phyloP scores from a whole-genome alignment of 2,113 vertebrate species.

The Quiscalus mexicanus region DNA sequence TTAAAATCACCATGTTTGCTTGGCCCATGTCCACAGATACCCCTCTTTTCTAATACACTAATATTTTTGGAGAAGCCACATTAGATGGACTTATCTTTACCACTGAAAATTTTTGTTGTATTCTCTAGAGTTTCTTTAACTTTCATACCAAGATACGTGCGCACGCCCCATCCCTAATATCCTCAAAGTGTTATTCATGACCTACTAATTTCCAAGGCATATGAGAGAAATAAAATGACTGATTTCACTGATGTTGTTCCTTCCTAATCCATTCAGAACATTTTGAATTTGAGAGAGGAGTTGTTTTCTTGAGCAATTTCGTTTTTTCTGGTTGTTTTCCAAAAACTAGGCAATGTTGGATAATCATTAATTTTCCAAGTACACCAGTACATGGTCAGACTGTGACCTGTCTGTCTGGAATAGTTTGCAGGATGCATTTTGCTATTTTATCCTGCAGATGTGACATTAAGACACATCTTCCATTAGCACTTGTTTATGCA shows the following conservation, averaged over 20 bases:
- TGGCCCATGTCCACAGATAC: neutral
- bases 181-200: neutral
- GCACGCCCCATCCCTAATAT: neutral
- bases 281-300: conserved; percentile 22
- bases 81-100: neutral
- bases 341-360: conserved; percentile 41
- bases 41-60: neutral
- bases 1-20: neutral
- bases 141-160: neutral
- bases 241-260: conserved; percentile 36
- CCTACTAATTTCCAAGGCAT: conserved; percentile 34
- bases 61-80: neutral
- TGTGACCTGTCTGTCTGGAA: conserved; percentile 33
- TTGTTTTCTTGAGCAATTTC: conserved; percentile 55
- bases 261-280: conserved; percentile 48
- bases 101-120: neutral
- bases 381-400: conserved; percentile 35
- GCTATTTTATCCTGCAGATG: neutral
- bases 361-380: conserved; percentile 47
- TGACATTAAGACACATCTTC: neutral
- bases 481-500: neutral
- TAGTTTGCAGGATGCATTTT: neutral
- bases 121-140: neutral
- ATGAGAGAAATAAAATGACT: conserved; percentile 21
- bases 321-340: conserved; percentile 61